These are phyloP conservation scores for Drosophila simulans DNA, from an alignment of 1,140 invertebrate species.

Conservation along the genomic window DNA sequence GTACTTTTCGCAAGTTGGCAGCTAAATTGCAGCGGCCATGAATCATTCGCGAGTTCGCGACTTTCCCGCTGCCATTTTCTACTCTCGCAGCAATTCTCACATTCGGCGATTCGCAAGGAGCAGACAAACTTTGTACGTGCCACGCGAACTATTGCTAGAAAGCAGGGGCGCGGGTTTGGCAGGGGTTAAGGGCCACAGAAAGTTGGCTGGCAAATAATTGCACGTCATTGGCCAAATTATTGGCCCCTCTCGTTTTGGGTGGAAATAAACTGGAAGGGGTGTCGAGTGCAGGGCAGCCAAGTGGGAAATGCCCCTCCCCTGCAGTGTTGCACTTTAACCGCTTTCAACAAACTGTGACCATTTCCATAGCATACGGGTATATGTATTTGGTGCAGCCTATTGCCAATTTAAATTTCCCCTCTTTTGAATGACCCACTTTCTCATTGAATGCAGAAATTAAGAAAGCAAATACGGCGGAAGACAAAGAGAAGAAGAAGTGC, in stretches of 20 bases:
- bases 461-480: not conserved
- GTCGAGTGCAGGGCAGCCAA: not conserved
- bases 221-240: constrained; percentile 79
- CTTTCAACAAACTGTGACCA: not conserved
- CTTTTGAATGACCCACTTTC: no score
- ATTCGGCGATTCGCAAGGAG: constrained; percentile 44
- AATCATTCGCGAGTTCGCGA: constrained; percentile 70
- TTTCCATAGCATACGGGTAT: no score
- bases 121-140: constrained; percentile 81
- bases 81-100: constrained; percentile 39
- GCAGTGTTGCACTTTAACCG: not conserved
- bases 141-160: constrained; percentile 38
- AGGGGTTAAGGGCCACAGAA: constrained; percentile 32
- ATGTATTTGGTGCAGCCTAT: not conserved
- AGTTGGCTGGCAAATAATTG: constrained; percentile 73
- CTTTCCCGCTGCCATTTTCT: constrained; percentile 16
- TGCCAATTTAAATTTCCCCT: no score
- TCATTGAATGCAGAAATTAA: constrained; percentile 3
- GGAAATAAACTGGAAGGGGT: not conserved
- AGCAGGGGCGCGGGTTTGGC: constrained; percentile 5
- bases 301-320: not conserved
- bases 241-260: constrained; percentile 17
- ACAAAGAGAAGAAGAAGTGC: not conserved
- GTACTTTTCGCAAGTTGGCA: constrained; percentile 81
- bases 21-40: constrained; percentile 78